phyloP scores from a whole-genome alignment of 92 coral and sea anemone species.

The Micromussa lordhowensis region DNA sequence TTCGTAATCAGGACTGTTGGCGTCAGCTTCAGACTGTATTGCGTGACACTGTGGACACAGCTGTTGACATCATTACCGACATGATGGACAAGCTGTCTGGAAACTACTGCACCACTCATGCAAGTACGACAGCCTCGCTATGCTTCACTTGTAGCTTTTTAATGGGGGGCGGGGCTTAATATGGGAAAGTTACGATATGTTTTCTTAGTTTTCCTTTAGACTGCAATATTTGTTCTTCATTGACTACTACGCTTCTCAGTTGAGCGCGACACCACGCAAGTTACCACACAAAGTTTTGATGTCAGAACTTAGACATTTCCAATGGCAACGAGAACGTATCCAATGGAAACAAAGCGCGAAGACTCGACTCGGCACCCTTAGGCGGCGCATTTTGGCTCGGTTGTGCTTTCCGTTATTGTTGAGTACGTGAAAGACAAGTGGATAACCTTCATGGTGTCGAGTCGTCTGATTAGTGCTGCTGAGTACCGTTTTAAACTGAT shows the following conservation, averaged over 20 bases:
- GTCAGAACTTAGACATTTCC: constrained; percentile 16
- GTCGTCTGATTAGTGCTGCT: constrained; percentile 22
- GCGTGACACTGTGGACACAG: constrained; percentile 37
- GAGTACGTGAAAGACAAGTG: constrained; percentile 14
- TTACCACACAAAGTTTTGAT: neutral
- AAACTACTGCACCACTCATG: constrained; percentile 44
- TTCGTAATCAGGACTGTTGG: neutral
- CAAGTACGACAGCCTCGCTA: constrained; percentile 23
- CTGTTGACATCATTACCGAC: constrained; percentile 51
- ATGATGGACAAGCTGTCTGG: constrained; percentile 64
- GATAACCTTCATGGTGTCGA: constrained; percentile 17
- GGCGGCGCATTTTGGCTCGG: constrained; percentile 15
- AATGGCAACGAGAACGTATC: constrained; percentile 14
- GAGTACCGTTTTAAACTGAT: constrained; percentile 9
- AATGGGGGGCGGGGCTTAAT: no score
- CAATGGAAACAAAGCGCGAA: constrained; percentile 21
- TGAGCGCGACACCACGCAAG: constrained; percentile 7
- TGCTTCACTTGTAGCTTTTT: neutral
- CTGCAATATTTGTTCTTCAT: no score
- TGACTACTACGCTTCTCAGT: constrained; percentile 8
- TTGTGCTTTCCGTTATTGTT: constrained; percentile 20
- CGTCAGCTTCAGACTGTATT: constrained; percentile 36
- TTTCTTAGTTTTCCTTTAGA: no score
- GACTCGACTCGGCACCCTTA: constrained; percentile 10
- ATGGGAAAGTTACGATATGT: no score